Conservation (phyloP, 2,797 vertebrate genomes). For the Acanthopagrus latus region DNA sequence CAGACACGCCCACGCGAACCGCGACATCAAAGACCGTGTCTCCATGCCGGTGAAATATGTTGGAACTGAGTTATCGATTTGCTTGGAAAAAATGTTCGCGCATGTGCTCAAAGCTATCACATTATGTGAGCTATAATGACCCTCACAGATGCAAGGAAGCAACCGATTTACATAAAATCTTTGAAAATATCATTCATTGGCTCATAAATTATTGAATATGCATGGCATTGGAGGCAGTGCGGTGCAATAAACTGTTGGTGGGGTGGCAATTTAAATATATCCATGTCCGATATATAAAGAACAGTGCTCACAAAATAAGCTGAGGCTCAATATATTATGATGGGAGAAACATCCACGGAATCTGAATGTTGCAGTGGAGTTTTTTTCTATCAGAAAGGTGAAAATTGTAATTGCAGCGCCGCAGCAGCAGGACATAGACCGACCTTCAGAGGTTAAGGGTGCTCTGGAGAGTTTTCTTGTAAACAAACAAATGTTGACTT, state of each 20-base stretch:
- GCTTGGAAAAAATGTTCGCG: slow-evolving; percentile 13
- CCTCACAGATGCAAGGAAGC: slow-evolving; percentile 21
- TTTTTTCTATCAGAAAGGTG: background rate
- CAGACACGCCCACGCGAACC: slow-evolving; percentile 35
- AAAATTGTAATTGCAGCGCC: background rate
- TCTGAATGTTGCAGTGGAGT: background rate
- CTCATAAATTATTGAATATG: slow-evolving; percentile 10
- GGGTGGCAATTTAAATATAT: slow-evolving; percentile 5
- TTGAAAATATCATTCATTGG: slow-evolving; percentile 11
- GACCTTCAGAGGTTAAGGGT: slow-evolving; percentile 2
- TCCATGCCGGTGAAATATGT: background rate
- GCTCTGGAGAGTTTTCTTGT: background rate
- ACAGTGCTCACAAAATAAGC: slow-evolving; percentile 2
- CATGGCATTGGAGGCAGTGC: background rate
- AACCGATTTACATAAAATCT: slow-evolving; percentile 33
- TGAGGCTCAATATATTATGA: background rate
- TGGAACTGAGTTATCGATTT: slow-evolving; percentile 43
- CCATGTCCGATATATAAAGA: background rate
- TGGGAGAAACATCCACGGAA: background rate
- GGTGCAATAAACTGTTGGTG: slow-evolving; percentile 13
- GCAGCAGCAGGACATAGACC: background rate
- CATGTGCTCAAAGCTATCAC: background rate
- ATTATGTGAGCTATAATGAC: slow-evolving; percentile 21
- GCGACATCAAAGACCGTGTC: slow-evolving; percentile 34
- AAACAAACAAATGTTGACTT: background rate